Conservation (phyloP, 2,888 invertebrate species). For the Drosophila peninsularis region DNA sequence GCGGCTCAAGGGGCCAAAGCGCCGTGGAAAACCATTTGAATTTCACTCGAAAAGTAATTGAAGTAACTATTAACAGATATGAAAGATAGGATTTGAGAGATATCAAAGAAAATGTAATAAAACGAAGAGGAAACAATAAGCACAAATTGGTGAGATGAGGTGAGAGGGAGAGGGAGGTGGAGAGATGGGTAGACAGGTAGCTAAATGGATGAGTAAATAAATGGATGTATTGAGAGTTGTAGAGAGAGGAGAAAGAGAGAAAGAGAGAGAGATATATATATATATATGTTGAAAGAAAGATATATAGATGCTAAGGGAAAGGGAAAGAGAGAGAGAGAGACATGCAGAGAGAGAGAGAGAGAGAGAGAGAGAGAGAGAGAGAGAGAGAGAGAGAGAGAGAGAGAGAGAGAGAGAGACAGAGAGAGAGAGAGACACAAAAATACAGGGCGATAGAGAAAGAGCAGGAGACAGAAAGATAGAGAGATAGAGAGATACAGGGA, state of each 20-base stretch:
- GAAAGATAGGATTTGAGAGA: background rate
- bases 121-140: background rate
- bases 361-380: too few relatives aligned
- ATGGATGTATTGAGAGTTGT: background rate
- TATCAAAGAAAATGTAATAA: background rate
- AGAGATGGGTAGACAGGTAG: background rate
- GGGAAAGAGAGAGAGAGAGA: too few relatives aligned
- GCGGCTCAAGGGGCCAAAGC: background rate
- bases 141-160: background rate
- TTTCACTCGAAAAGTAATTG: slow-evolving; percentile 20
- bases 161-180: background rate
- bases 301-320: too few relatives aligned
- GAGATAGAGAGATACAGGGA: too few relatives aligned
- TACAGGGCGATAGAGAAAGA: too few relatives aligned
- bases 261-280: background rate
- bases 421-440: too few relatives aligned
- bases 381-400: too few relatives aligned
- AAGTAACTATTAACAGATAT: slow-evolving; percentile 8
- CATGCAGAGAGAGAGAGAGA: too few relatives aligned
- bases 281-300: background rate
- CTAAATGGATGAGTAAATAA: background rate
- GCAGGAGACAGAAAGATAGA: too few relatives aligned
- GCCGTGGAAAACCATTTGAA: slow-evolving; percentile 7
- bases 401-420: too few relatives aligned
- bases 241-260: background rate